Conservation (phyloP, 2,113 vertebrate genomes). For the Oncorhynchus nerka region DNA sequence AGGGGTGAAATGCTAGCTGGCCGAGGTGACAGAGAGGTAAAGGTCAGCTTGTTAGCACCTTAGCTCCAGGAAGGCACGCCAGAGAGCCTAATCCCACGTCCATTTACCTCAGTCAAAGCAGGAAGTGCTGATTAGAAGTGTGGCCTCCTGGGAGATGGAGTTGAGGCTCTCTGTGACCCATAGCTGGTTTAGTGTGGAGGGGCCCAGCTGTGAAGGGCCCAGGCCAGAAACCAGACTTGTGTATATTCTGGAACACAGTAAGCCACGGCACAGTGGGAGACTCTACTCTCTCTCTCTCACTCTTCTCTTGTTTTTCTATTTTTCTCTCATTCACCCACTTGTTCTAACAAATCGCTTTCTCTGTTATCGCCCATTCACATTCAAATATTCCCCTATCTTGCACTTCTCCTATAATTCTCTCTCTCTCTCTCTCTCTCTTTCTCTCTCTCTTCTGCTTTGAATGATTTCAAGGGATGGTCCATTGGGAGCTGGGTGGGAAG, state of each 20-base stretch:
- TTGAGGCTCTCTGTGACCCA: slow-evolving; percentile 45
- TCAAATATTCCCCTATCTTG: neutral
- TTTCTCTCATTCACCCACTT: slow-evolving; percentile 27
- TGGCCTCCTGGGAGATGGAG: slow-evolving; percentile 59
- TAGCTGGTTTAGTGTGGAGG: slow-evolving; percentile 48
- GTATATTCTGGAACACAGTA: slow-evolving; percentile 61
- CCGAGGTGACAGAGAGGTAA: slow-evolving; percentile 25
- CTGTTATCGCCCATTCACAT: slow-evolving; percentile 3
- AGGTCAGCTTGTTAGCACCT: slow-evolving; percentile 21
- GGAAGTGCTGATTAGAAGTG: slow-evolving; percentile 64
- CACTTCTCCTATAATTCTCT: neutral
- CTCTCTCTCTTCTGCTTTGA: neutral
- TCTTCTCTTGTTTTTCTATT: slow-evolving; percentile 19
- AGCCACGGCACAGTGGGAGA: slow-evolving; percentile 47
- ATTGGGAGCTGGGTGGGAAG: slow-evolving; percentile 2
- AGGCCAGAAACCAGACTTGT: slow-evolving; percentile 61
- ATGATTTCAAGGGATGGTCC: slow-evolving; percentile 33
- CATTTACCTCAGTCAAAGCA: slow-evolving; percentile 48
- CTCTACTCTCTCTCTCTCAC: slow-evolving; percentile 26
- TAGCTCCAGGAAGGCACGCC: neutral
- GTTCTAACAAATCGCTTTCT: slow-evolving; percentile 3
- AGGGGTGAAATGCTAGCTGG: slow-evolving; percentile 2
- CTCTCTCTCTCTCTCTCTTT: slow-evolving; percentile 1
- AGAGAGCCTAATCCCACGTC: slow-evolving; percentile 41
- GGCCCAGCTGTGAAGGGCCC: slow-evolving; percentile 54